These are phyloP conservation scores for Actinia tenebrosa DNA, from an alignment of 64 coral and sea anemone species.

Conservation along the genomic window DNA sequence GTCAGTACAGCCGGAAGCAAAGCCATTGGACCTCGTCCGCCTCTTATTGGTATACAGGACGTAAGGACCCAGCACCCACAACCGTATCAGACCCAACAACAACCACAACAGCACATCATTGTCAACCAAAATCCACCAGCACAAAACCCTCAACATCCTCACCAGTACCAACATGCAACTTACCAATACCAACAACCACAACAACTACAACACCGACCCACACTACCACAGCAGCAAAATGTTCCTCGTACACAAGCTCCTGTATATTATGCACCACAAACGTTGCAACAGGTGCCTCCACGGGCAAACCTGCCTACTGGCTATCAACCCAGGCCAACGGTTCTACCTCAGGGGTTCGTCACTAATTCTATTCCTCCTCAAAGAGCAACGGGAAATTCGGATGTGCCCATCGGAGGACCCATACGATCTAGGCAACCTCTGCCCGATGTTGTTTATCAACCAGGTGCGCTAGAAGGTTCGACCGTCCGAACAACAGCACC, in stretches of 20 bases:
- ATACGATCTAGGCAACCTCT: background rate
- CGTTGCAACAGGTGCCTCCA: background rate
- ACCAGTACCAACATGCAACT: slow-evolving; percentile 2
- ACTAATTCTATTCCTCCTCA: background rate
- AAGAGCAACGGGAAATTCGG: background rate
- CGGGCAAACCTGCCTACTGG: background rate
- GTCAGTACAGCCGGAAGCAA: background rate
- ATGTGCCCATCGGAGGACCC: background rate
- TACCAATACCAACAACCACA: slow-evolving; percentile 14
- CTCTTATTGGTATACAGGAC: background rate
- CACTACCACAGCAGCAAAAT: background rate
- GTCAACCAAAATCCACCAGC: background rate
- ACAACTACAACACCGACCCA: slow-evolving; percentile 12
- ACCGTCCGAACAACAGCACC: background rate
- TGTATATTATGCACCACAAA: background rate
- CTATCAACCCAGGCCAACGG: background rate
- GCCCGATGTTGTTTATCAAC: slow-evolving; percentile 11
- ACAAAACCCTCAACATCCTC: background rate
- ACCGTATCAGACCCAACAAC: slow-evolving; percentile 2
- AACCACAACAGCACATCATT: background rate
- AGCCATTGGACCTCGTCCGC: background rate
- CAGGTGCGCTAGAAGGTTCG: background rate
- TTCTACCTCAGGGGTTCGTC: background rate
- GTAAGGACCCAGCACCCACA: background rate
- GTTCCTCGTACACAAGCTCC: background rate